Evolutionary conservation across 1,140 invertebrate genomes (phyloP), one percentile per base, ranked within the genome.

Genomic region (Pentalonia nigronervosa): DNA sequence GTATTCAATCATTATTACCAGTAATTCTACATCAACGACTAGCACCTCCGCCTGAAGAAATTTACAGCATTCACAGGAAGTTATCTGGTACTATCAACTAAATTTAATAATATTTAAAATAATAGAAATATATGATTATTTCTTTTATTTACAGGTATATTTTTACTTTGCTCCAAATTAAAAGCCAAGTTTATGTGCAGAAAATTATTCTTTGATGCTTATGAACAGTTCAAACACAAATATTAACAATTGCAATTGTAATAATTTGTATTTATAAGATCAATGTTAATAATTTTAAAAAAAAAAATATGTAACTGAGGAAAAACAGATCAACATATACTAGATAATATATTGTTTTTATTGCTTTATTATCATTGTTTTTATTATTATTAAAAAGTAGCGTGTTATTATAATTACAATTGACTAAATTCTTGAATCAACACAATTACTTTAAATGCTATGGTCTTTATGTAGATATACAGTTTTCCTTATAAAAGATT

Each of bases 51-150:
- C 99, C 99, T 0, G 99, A 99, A 95, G 99, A 99, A 96, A 98
- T 99, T 94, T 99, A 99, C 95, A 99, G 99, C 0, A 96, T 99
- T 7, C 99, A 99, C 95, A 96, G 99, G 93, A 99, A 99, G 96
- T 96, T 99, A 93, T 99, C 99, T 0, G 94, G 94, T 94, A 88
- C 20, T 90, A 88, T 34, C 20, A 89, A 6, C 1, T 34, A 36
- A 23, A 90, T 47, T 8, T 81, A 11, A 48, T 48, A 34, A 89
- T 76, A n/a, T 67, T 88, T 67, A 9, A 20, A 36, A 50, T 20
- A 81, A 50, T 81, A 47, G 1, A 76, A 21, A 6, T 9, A 14
- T 48, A 88, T 36, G 11, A 17, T n/a, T 84, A 11, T 30, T 48
- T 81, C 6, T 89, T 84, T 93, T 87, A 6, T 84, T 84, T 94